phyloP scores from a whole-genome alignment of 2,113 vertebrate species.

The Heloderma charlesbogerti region DNA sequence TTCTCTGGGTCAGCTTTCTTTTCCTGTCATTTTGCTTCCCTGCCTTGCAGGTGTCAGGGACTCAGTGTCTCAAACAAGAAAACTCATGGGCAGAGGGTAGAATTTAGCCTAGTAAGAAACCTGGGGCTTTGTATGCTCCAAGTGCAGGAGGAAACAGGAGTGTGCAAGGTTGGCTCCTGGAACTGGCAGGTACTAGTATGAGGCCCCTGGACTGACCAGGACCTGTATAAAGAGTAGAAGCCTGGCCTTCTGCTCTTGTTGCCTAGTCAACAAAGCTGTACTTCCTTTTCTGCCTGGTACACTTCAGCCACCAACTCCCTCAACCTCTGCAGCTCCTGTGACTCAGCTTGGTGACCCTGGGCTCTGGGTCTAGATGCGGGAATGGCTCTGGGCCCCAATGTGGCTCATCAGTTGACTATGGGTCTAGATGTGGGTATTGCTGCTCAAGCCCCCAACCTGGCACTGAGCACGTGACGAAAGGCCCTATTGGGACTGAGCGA shows the following conservation, averaged over 20 bases:
- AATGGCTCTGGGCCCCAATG: not conserved
- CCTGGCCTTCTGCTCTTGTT: no score
- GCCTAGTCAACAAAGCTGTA: not conserved
- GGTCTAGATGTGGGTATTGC: not conserved
- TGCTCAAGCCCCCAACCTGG: not conserved
- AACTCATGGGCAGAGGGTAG: not conserved
- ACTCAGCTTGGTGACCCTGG: not conserved
- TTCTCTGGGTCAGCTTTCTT: not conserved
- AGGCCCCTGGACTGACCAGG: not conserved
- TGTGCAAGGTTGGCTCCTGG: not conserved
- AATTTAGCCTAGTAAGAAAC: not conserved
- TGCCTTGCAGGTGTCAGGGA: not conserved
- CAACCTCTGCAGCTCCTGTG: no score
- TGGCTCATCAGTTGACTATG: not conserved
- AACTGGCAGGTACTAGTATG: not conserved
- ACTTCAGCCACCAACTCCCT: not conserved
- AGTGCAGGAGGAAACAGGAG: not conserved
- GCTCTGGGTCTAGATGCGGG: not conserved
- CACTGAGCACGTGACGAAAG: not conserved
- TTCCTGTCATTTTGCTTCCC: not conserved
- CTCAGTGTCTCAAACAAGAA: not conserved
- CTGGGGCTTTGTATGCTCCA: not conserved
- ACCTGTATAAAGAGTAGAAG: not conserved
- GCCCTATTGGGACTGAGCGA: not conserved
- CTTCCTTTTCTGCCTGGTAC: not conserved